A percentile compares a stretch with the other conserved stretches of the same genome.
These are phyloP conservation scores for Pollenia angustigena DNA, from an alignment of 2,888 invertebrate species.

Conservation along the genomic window DNA sequence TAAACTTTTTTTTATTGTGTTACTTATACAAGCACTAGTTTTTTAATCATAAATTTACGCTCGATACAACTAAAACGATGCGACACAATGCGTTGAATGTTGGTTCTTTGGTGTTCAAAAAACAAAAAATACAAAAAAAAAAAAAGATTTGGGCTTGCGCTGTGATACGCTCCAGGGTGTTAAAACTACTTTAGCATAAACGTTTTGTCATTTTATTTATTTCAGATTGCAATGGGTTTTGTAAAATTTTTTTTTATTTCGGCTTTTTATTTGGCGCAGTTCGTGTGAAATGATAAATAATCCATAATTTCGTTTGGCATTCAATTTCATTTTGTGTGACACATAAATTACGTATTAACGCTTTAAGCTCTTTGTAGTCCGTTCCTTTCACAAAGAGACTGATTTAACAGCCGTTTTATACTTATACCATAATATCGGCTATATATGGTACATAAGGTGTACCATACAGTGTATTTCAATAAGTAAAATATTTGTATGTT, in stretches of 20 bases:
- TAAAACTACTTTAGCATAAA: conserved; percentile 61
- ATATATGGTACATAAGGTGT: too few species aligned
- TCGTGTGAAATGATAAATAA: conserved; percentile 83
- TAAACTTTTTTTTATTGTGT: conserved; percentile 21
- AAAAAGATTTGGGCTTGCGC: conserved; percentile 56
- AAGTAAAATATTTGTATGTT: too few species aligned
- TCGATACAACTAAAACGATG: conserved; percentile 48
- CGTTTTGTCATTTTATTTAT: conserved; percentile 62
- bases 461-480: too few species aligned
- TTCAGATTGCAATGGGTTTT: conserved; percentile 44
- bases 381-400: conserved; percentile 30
- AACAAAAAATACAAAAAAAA: neutral
- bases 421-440: too few species aligned
- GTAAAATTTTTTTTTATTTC: conserved; percentile 12
- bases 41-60: conserved; percentile 25
- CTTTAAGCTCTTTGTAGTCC: conserved; percentile 81
- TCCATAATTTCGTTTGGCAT: conserved; percentile 84
- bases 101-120: conserved; percentile 11
- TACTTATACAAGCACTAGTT: neutral
- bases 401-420: conserved; percentile 31
- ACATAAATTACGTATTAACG: conserved; percentile 85
- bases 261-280: conserved; percentile 72
- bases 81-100: conserved; percentile 59
- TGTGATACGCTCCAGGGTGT: conserved; percentile 67
- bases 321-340: conserved; percentile 84